phyloP scores from a whole-genome alignment of 2,888 invertebrate genomes.

The Tineola bisselliella region DNA sequence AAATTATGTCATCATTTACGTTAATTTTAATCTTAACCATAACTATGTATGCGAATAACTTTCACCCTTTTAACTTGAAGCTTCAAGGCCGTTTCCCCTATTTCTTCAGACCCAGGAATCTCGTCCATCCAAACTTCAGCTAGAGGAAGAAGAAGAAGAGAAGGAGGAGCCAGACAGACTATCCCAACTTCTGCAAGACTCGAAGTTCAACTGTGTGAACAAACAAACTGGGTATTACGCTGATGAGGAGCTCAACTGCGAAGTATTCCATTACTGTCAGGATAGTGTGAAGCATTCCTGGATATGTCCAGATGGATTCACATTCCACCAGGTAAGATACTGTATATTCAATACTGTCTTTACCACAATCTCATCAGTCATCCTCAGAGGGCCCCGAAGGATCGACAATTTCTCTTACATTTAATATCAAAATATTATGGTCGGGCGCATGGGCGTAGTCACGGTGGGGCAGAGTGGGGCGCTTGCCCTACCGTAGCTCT shows the following conservation, averaged over 20 bases:
- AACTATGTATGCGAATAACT: too few species aligned
- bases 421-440: too few species aligned
- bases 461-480: too few species aligned
- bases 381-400: too few species aligned
- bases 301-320: slow-evolving; percentile 92
- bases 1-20: background rate
- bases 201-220: slow-evolving; percentile 82
- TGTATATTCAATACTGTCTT: too few species aligned
- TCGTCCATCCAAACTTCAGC: slow-evolving; percentile 36
- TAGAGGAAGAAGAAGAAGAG: slow-evolving; percentile 73
- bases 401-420: too few species aligned
- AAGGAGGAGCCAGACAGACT: slow-evolving; percentile 88
- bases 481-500: too few species aligned
- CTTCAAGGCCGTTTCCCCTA: too few species aligned
- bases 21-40: too few species aligned
- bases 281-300: slow-evolving; percentile 90
- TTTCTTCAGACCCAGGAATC: slow-evolving; percentile 32
- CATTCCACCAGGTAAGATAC: slow-evolving; percentile 79
- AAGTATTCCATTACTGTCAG: slow-evolving; percentile 94
- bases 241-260: slow-evolving; percentile 87
- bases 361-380: too few species aligned
- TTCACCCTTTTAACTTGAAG: too few species aligned
- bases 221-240: slow-evolving; percentile 92
- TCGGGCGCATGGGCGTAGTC: too few species aligned
- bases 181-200: slow-evolving; percentile 79